Conservation (phyloP, 2,113 vertebrate genomes). For the Gopherus flavomarginatus region DNA sequence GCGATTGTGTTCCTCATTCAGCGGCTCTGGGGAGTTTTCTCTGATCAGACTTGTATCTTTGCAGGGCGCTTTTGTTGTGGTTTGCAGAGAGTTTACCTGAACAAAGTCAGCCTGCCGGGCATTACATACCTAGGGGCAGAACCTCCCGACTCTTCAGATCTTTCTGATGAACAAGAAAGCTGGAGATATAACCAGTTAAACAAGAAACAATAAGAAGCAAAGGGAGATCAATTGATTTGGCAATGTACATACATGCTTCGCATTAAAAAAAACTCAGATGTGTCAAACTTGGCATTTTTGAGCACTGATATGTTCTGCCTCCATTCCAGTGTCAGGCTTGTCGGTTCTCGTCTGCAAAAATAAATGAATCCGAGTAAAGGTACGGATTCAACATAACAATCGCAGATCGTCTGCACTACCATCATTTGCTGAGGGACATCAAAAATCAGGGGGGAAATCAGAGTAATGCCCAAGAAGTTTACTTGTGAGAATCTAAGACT, state of each 20-base stretch:
- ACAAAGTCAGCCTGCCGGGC: slow-evolving; percentile 78
- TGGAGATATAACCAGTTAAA: slow-evolving; percentile 59
- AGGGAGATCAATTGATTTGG: not conserved
- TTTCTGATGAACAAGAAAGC: slow-evolving; percentile 25
- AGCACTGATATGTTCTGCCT: not conserved
- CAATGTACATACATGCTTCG: not conserved
- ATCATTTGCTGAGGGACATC: not conserved
- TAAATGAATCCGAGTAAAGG: slow-evolving; percentile 62
- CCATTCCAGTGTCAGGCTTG: not conserved
- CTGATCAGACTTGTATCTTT: slow-evolving; percentile 82
- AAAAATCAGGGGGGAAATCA: slow-evolving; percentile 9
- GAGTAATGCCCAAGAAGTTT: not conserved
- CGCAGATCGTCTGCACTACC: slow-evolving; percentile 19
- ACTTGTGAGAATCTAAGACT: not conserved
- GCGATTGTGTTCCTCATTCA: slow-evolving; percentile 80
- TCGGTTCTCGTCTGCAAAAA: slow-evolving; percentile 55
- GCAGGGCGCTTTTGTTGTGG: slow-evolving; percentile 84
- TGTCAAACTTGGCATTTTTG: not conserved
- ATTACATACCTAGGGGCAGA: slow-evolving; percentile 77
- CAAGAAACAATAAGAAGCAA: slow-evolving; percentile 45
- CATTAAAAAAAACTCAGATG: not conserved
- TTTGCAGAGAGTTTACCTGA: slow-evolving; percentile 83
- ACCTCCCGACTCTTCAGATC: slow-evolving; percentile 66
- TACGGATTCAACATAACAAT: slow-evolving; percentile 58
- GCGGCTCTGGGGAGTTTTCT: slow-evolving; percentile 74